These are phyloP conservation scores for Drosophila dives DNA, from an alignment of 2,888 invertebrate genomes.

Conservation along the genomic window DNA sequence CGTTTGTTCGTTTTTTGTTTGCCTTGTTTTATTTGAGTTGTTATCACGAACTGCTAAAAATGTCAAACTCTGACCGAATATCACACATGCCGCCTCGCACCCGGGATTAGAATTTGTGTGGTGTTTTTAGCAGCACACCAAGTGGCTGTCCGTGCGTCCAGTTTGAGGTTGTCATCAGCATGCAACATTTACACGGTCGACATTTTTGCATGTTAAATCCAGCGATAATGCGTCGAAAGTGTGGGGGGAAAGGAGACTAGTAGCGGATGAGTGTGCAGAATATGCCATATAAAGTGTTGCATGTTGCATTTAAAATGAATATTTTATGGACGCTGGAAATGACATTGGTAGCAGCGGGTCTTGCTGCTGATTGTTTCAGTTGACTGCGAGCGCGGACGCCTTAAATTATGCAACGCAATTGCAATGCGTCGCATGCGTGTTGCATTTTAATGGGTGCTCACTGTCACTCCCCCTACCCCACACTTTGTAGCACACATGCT, in stretches of 20 bases:
- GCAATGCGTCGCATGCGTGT: constrained; percentile 65
- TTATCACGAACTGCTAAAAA: constrained; percentile 48
- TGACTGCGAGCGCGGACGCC: constrained; percentile 64
- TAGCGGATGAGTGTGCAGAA: constrained; percentile 21
- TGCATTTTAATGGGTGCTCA: constrained; percentile 69
- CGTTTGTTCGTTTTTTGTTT: constrained; percentile 58
- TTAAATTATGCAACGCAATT: constrained; percentile 75
- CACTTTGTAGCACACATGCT: constrained; percentile 48
- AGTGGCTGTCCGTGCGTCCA: constrained; percentile 46
- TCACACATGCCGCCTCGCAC: constrained; percentile 17
- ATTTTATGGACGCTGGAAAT: constrained; percentile 64
- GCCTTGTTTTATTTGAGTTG: constrained; percentile 55
- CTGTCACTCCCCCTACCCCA: constrained; percentile 19
- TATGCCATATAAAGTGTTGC: constrained; percentile 77
- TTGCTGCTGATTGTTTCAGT: constrained; percentile 56
- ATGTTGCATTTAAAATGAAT: constrained; percentile 78
- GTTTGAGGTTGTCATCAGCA: constrained; percentile 68
- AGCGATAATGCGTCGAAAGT: constrained; percentile 47
- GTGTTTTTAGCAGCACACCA: constrained; percentile 16
- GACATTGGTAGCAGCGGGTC: constrained; percentile 40
- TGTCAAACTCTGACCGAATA: constrained; percentile 31
- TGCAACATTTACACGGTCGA: constrained; percentile 52
- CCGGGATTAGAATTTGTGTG: constrained; percentile 60
- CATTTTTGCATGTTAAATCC: constrained; percentile 68
- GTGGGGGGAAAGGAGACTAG: neutral